A percentile compares a stretch with the other conserved stretches of the same genome.
Evolutionary conservation across 2,797 vertebrate genomes (phyloP).

Genomic region (Micromesistius poutassou): DNA sequence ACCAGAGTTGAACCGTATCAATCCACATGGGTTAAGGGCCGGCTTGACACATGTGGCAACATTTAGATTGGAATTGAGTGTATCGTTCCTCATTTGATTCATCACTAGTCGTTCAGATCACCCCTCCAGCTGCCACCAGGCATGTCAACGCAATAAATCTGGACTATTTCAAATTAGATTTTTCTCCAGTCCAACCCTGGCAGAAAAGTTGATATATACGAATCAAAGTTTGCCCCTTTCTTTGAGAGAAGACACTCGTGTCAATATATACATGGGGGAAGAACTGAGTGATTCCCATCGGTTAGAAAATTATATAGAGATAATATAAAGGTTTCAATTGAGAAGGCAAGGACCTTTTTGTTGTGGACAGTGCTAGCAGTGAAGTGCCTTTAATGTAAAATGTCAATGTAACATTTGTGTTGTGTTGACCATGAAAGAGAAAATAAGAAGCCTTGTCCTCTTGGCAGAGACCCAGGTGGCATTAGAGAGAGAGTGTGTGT

Average conservation of each 20-base stretch:
- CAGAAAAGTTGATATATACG: neutral
- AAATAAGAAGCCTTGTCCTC: conserved; percentile 23
- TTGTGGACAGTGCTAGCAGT: conserved; percentile 57
- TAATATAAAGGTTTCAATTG: conserved; percentile 21
- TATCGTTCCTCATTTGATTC: conserved; percentile 21
- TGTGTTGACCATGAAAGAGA: conserved; percentile 16
- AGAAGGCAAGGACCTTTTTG: conserved; percentile 47
- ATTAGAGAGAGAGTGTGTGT: conserved; percentile 14
- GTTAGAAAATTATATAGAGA: conserved; percentile 43
- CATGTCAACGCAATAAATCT: conserved; percentile 63
- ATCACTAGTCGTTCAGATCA: neutral
- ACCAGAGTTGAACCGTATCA: neutral
- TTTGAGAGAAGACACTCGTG: conserved; percentile 44
- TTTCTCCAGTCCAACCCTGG: neutral
- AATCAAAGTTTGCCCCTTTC: neutral
- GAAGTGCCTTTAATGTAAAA: conserved; percentile 71
- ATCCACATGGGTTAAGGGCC: conserved; percentile 16
- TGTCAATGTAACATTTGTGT: conserved; percentile 39
- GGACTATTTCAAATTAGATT: neutral
- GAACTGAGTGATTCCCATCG: conserved; percentile 29
- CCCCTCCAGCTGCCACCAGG: conserved; percentile 38
- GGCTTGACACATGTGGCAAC: conserved; percentile 25
- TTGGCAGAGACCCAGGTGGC: conserved; percentile 33
- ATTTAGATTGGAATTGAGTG: conserved; percentile 25
- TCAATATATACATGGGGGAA: conserved; percentile 36